Base-by-base conservation (phyloP, 2,797 vertebrate genomes). In the Helostoma temminkii region DNA sequence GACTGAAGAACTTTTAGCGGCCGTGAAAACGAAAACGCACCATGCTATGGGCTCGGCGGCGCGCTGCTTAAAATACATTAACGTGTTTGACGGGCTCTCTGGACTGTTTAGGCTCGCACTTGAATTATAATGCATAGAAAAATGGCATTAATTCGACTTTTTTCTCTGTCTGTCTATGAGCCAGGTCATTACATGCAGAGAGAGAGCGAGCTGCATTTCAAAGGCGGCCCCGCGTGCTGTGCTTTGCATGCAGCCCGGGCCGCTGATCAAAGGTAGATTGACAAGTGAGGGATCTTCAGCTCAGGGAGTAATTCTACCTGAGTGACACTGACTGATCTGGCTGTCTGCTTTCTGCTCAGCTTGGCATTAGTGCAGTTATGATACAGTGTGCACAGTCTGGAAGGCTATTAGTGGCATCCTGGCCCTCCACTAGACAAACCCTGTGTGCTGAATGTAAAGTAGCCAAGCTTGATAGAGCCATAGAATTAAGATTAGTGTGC, bases 251-350 rank as follows among this genome's bases (percentile, higher is more conserved):
- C 89, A 72, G 75, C 49, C 61, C 1, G 52, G 57, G 71, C 54
- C 1, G 14, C 79, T 74, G 81, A 87, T 89, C 80, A 87, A 81
- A 88, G 74, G 34, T 25, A 71, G 76, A 78, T 70, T 86, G 87
- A 91, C 83, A 73, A 81, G 83, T 71, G 78, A 85, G 73, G 67
- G 74, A 84, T 87, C 80, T 76, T 49, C 66, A 76, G 78, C 79
- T 74, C 59, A 52, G 60, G 59, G 79, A 82, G 83, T 83, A 83
- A 89, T 86, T 88, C 78, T 73, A 85, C 72, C 81, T 83, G 76
- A 87, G 76, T 86, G 89, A 84, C 86, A 81, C 58, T 84, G 85
- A 86, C 83, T 86, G 89, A 89, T 88, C 65, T 55, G 74, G n/a
- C 74, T 61, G 74, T 62, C 76, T 88, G 69, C 78, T 62, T 50